Conservation (phyloP, 37 sponge, comb jelly and placozoan genomes). For the Hormiphora californensis region DNA sequence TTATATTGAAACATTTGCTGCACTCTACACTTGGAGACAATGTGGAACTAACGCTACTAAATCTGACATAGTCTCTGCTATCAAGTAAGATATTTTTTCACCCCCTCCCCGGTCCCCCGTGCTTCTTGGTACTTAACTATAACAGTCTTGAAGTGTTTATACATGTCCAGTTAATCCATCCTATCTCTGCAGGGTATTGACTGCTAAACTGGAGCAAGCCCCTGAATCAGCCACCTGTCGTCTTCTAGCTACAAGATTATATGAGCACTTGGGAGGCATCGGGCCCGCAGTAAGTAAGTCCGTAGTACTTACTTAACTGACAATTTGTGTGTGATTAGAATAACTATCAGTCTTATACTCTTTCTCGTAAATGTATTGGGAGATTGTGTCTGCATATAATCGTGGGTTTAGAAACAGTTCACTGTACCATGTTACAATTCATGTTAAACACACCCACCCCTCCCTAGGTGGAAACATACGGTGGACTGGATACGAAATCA, state of each 20-base stretch:
- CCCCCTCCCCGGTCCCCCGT: neutral
- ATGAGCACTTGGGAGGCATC: neutral
- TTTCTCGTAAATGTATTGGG: no score
- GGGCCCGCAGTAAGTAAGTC: constrained; percentile 42
- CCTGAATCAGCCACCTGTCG: constrained; percentile 4
- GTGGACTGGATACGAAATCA: constrained; percentile 4
- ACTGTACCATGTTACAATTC: neutral
- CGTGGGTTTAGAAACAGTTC: neutral
- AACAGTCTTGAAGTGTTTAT: no score
- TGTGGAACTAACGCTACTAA: constrained; percentile 1
- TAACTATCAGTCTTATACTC: no score
- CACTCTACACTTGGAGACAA: neutral
- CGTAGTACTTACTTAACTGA: no score
- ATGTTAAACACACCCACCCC: neutral
- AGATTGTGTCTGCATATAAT: no score
- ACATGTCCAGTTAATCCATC: no score
- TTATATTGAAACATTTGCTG: neutral
- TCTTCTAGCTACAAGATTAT: neutral
- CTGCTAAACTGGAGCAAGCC: neutral
- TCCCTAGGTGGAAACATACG: neutral
- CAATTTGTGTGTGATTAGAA: no score
- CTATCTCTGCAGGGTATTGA: neutral
- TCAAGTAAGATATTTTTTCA: neutral
- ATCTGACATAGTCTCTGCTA: neutral
- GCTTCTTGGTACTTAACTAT: neutral